Evolutionary conservation across 2,113 vertebrate species (phyloP).

Genomic region (Microcebus tavaratra): DNA sequence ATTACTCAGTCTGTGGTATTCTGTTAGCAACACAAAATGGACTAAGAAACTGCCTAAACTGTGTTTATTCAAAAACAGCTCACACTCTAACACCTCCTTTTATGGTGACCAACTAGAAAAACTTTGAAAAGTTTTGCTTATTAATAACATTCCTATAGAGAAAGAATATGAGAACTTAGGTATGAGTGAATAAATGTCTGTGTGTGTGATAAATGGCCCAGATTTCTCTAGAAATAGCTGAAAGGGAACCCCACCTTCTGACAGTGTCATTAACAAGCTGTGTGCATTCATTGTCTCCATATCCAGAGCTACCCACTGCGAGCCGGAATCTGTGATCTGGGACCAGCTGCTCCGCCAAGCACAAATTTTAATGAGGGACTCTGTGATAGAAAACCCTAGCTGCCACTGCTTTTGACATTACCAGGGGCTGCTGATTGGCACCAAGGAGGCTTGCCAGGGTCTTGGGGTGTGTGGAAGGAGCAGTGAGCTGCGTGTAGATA

Average conservation of each 20-base stretch:
- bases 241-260: conserved; percentile 40
- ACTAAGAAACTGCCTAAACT: background rate
- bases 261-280: conserved; percentile 56
- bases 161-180: conserved; percentile 13
- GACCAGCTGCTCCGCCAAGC: conserved; percentile 34
- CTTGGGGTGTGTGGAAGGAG: background rate
- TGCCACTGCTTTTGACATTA: conserved; percentile 19
- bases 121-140: conserved; percentile 49
- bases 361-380: conserved; percentile 67
- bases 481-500: background rate
- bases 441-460: conserved; percentile 39
- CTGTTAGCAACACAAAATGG: background rate
- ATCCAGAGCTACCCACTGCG: background rate
- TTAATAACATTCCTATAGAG: conserved; percentile 38
- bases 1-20: background rate
- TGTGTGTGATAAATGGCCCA: conserved; percentile 36
- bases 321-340: conserved; percentile 59
- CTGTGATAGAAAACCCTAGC: background rate
- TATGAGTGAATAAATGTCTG: conserved; percentile 35
- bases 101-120: background rate
- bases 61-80: background rate
- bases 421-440: conserved; percentile 49
- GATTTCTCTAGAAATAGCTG: conserved; percentile 31
- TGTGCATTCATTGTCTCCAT: background rate
- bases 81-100: background rate